Evolutionary conservation across 2,797 vertebrate genomes (phyloP).

Genomic region (Helostoma temminkii): DNA sequence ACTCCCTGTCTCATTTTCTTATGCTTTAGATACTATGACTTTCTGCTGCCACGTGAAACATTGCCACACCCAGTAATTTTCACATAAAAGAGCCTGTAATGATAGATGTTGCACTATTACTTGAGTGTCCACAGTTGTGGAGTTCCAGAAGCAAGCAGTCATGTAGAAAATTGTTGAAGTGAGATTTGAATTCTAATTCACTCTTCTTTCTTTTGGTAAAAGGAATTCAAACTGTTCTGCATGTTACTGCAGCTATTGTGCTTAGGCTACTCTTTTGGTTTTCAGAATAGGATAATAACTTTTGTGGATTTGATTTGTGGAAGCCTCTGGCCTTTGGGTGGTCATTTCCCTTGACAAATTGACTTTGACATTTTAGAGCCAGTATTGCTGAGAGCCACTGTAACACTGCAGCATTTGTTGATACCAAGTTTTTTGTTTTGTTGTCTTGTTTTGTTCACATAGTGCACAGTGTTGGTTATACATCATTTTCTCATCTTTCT

Average conservation of each 20-base stretch:
- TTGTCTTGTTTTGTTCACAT: no score
- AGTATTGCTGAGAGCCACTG: no score
- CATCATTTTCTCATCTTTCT: no score
- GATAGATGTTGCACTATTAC: constrained; percentile 1
- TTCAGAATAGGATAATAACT: not conserved
- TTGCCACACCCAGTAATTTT: constrained; percentile 1
- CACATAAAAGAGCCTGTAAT: not conserved
- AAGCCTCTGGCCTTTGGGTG: no score
- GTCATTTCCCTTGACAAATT: no score
- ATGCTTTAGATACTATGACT: constrained; percentile 6
- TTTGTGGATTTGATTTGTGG: not conserved
- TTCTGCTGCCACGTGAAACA: constrained; percentile 5
- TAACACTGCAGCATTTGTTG: no score
- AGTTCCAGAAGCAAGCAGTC: not conserved
- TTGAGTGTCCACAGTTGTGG: not conserved
- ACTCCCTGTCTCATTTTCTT: constrained; percentile 30
- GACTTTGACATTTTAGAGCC: no score
- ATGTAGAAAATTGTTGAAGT: not conserved
- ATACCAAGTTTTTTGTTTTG: no score
- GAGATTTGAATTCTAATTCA: not conserved
- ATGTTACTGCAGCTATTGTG: not conserved
- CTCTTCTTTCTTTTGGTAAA: not conserved
- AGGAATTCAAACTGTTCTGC: not conserved
- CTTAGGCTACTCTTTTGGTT: not conserved
- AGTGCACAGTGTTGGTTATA: no score